Percentiles rank a stretch among this genome's conserved stretches.
phyloP scores from a whole-genome alignment of 1,140 invertebrate genomes.

The Akabosia matsudoensis region DNA sequence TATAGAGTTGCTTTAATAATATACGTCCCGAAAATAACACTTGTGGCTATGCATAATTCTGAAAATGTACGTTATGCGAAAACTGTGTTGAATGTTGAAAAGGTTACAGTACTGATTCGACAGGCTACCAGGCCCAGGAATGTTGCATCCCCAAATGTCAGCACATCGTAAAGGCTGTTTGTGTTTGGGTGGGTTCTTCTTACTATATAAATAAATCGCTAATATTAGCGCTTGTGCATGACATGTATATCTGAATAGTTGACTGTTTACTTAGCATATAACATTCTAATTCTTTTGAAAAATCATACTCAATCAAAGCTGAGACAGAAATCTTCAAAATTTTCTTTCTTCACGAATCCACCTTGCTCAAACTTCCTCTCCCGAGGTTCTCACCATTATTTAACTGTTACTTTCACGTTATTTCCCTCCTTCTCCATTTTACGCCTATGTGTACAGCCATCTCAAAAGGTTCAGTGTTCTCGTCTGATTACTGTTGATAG shows the following conservation, averaged over 20 bases:
- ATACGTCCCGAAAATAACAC: background rate
- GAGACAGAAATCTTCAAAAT: background rate
- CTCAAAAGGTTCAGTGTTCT: background rate
- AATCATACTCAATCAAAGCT: no score
- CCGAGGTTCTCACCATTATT: background rate
- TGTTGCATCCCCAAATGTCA: background rate
- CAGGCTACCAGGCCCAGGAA: background rate
- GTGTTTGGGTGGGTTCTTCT: background rate
- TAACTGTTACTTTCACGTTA: background rate
- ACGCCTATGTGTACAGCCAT: no score
- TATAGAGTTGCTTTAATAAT: background rate
- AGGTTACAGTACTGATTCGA: no score
- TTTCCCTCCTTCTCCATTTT: no score
- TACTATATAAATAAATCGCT: no score
- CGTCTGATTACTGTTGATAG: background rate
- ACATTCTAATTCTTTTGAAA: no score
- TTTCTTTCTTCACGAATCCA: background rate
- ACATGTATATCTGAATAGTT: no score
- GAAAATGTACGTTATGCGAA: background rate
- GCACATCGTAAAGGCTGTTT: conserved; percentile 9
- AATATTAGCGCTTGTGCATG: no score
- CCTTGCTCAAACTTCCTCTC: background rate
- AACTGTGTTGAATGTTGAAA: background rate
- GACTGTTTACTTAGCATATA: no score
- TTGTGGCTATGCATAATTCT: background rate